Percentiles rank a stretch among this genome's conserved stretches.
Evolutionary conservation across 2,888 invertebrate genomes (phyloP).

Genomic region (Torymus texanus): DNA sequence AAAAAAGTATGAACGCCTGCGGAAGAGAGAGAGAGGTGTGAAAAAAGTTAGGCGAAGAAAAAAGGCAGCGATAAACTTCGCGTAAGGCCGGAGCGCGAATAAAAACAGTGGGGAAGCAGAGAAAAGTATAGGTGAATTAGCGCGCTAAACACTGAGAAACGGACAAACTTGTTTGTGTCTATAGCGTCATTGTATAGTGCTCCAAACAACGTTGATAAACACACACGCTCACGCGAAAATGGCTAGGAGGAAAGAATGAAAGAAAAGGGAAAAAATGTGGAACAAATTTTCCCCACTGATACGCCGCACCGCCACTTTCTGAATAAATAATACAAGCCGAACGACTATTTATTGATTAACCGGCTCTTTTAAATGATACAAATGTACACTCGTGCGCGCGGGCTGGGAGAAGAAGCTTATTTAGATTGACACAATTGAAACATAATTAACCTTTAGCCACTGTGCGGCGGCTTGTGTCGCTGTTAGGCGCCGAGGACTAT

Average conservation of each 20-base stretch:
- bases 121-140: slow-evolving; percentile 31
- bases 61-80: neutral
- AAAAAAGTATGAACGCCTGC: no score
- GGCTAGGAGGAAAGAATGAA: neutral
- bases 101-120: neutral
- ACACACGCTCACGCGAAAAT: neutral
- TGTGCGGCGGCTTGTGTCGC: neutral
- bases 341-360: slow-evolving; percentile 37
- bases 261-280: neutral
- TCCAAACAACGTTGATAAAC: neutral
- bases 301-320: neutral
- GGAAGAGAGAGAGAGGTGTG: neutral
- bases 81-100: neutral
- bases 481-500: neutral
- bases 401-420: neutral
- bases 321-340: slow-evolving; percentile 26
- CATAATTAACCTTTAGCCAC: slow-evolving; percentile 30
- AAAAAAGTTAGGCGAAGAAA: neutral
- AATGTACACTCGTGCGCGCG: neutral
- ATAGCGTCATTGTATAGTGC: slow-evolving; percentile 1
- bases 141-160: neutral
- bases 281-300: slow-evolving; percentile 5
- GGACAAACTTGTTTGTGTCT: slow-evolving; percentile 18
- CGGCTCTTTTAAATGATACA: slow-evolving; percentile 9
- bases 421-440: slow-evolving; percentile 34